Percentiles rank a stretch among this genome's conserved stretches.
These are phyloP conservation scores for Phalacrocorax brasilianus DNA, from an alignment of 2,113 vertebrate species.

Conservation along the genomic window DNA sequence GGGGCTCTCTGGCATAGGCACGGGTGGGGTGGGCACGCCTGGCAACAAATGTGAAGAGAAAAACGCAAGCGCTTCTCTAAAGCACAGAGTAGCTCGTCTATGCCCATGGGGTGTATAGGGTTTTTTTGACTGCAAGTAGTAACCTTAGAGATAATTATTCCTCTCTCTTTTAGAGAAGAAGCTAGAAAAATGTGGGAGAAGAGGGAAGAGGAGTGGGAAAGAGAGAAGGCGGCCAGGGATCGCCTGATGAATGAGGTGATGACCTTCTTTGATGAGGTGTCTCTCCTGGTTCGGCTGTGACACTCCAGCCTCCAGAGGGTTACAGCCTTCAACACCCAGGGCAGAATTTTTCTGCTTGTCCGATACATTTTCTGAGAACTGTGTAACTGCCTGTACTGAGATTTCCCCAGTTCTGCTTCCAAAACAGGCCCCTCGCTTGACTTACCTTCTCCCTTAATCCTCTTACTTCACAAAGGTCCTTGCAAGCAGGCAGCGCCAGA, in stretches of 20 bases:
- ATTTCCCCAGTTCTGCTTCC: background rate
- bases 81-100: background rate
- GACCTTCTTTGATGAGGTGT: background rate
- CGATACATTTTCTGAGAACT: background rate
- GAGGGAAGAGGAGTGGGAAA: conserved; percentile 89
- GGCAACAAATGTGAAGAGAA: background rate
- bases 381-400: background rate
- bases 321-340: background rate
- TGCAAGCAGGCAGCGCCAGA: conserved; percentile 81
- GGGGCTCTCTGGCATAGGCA: background rate
- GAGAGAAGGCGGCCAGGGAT: conserved; percentile 86
- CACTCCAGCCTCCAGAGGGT: background rate
- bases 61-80: background rate
- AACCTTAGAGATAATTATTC: background rate
- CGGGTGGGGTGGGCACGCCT: background rate
- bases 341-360: background rate
- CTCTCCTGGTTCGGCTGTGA: background rate
- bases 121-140: background rate
- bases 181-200: conserved; percentile 90
- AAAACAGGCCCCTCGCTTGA: too few relatives aligned
- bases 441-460: background rate
- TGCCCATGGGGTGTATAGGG: background rate
- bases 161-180: conserved; percentile 81
- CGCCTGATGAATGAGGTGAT: conserved; percentile 92
- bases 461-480: conserved; percentile 78